Evolutionary conservation across 1,140 invertebrate species (phyloP).

Genomic region (Chrysomallon squamiferum): DNA sequence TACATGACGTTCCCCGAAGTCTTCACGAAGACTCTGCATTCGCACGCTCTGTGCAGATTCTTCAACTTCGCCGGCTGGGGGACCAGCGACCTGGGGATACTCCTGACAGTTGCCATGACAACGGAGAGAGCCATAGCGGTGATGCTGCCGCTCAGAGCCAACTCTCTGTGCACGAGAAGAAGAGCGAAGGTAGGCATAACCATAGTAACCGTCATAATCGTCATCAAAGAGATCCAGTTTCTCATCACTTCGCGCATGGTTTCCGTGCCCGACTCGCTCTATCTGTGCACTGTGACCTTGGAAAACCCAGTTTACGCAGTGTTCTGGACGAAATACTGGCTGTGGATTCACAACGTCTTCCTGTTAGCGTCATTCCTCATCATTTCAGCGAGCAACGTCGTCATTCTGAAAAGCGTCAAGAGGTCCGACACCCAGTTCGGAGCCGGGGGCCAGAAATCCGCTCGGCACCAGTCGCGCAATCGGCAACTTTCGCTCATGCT

Average conservation of each 20-base stretch:
- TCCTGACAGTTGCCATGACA: slow-evolving; percentile 53
- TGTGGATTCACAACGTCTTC: slow-evolving; percentile 43
- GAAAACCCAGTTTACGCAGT: slow-evolving; percentile 8
- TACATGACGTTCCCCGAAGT: slow-evolving; percentile 30
- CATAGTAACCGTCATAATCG: slow-evolving; percentile 17
- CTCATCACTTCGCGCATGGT: slow-evolving; percentile 37
- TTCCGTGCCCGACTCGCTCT: slow-evolving; percentile 13
- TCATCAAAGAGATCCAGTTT: slow-evolving; percentile 36
- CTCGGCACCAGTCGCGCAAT: slow-evolving; percentile 8
- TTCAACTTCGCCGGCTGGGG: slow-evolving; percentile 50
- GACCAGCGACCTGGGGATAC: slow-evolving; percentile 46
- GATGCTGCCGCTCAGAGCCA: slow-evolving; percentile 37
- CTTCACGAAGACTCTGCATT: slow-evolving; percentile 6
- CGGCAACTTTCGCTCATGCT: slow-evolving; percentile 45
- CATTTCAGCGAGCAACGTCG: slow-evolving; percentile 50
- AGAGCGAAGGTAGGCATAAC: slow-evolving; percentile 31
- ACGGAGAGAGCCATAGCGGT: slow-evolving; percentile 46
- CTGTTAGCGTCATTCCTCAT: slow-evolving; percentile 35
- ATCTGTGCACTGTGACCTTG: slow-evolving; percentile 34
- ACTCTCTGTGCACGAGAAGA: slow-evolving; percentile 31
- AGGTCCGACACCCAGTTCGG: slow-evolving; percentile 12
- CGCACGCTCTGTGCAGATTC: slow-evolving; percentile 42
- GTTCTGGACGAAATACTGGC: slow-evolving; percentile 37
- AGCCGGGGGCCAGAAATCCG: slow-evolving; percentile 9
- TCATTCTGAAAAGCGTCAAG: slow-evolving; percentile 39